Conservation (phyloP, 23 tunicate genomes). For the Phallusia fumigata region DNA sequence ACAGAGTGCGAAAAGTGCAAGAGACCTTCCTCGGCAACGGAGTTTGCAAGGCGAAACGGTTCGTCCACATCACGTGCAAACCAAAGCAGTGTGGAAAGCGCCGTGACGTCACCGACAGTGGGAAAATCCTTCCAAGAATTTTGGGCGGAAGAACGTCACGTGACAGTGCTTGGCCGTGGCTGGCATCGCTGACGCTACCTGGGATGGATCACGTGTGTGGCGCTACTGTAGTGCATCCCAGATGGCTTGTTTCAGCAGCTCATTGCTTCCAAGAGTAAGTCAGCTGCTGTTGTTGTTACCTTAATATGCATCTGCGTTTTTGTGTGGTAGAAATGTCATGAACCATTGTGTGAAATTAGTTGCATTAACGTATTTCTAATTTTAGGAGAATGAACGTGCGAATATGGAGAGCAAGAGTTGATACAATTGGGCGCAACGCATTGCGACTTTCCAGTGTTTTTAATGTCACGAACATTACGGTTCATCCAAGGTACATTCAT, state of each 20-base stretch:
- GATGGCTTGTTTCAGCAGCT: constrained; percentile 87
- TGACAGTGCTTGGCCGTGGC: constrained; percentile 75
- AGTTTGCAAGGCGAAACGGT: constrained; percentile 21
- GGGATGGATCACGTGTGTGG: constrained; percentile 88
- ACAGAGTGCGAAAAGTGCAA: constrained; percentile 33
- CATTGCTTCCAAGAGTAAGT: constrained; percentile 91
- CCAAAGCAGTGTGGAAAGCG: constrained; percentile 49
- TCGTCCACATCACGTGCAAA: constrained; percentile 53
- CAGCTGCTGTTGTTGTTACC: too few relatives aligned
- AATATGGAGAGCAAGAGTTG: constrained; percentile 46
- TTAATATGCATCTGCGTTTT: too few relatives aligned
- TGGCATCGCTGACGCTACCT: constrained; percentile 55
- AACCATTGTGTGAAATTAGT: too few relatives aligned
- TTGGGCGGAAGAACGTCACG: constrained; percentile 75
- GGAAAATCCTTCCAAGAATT: constrained; percentile 23
- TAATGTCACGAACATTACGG: constrained; percentile 45
- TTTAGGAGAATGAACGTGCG: constrained; percentile 37
- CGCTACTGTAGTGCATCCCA: constrained; percentile 55
- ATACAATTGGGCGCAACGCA: neutral
- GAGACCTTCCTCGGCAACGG: constrained; percentile 20
- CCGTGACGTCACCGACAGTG: constrained; percentile 23
- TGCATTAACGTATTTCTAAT: too few relatives aligned
- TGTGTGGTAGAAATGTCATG: too few relatives aligned
- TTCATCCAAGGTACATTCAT: constrained; percentile 52
- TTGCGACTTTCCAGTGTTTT: neutral